Evolutionary conservation across 2,888 invertebrate species (phyloP), one percentile per base, ranked within the genome.

Genomic region (Ptychoptera contaminata): DNA sequence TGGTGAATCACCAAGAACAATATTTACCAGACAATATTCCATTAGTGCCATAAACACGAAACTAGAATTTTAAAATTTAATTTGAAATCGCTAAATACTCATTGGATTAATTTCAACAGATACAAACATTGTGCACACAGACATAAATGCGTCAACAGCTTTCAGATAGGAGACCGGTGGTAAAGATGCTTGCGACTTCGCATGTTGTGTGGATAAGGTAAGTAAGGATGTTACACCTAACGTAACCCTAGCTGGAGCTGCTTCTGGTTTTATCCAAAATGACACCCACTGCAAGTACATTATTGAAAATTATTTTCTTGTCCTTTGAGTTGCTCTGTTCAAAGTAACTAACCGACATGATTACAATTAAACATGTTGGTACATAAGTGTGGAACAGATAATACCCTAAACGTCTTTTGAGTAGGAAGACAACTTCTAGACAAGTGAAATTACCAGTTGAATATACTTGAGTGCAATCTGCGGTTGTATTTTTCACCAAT

Each of bases 181-280:
- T 16, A 91, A 66, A 31, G 88, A 82, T n/a, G 90, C 85, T 62
- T 91, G 90, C 50, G 88, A 90, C 67, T 91, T 91, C 11, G 91
- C 91, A 62, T 91, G 91, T 58, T 91, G 91, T 2, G 91, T 91
- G 11, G 88, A 88, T 2, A 91, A 68, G 2, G 91, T 91, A 42
- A 91, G 74, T 36, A 91, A 67, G 30, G 90, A 90, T 47, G 91
- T 91, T 47, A 92, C 91, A 14, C 93, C 92, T 1, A 92, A 71
- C 0, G 93, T 92, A 23, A 92, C 92, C 6, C 92, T 73, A 15
- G 92, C 92, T 0, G 92, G 92, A 5, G 90, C 90, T 1, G 91
- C 91, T 65, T 92, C 92, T 0, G 90, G 90, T 61, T 90, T 90
- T 55, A 92, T 90, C 91, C 91, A 92, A 67, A 92, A 92, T 0